These are phyloP conservation scores for Anagrus nilaparvatae DNA, from an alignment of 1,140 invertebrate species.

Conservation along the genomic window DNA sequence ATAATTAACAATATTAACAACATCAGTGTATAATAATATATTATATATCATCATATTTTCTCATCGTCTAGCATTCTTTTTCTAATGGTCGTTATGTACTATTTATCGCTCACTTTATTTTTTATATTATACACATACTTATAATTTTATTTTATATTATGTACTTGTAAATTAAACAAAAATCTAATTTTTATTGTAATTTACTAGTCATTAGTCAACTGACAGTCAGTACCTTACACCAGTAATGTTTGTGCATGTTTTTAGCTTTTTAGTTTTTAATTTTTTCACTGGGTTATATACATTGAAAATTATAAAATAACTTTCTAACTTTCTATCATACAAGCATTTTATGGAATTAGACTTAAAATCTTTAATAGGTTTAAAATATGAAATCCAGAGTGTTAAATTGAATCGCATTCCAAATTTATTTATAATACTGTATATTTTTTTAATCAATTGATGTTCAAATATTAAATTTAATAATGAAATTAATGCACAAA, in stretches of 20 bases:
- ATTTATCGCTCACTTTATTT: slow-evolving; percentile 8
- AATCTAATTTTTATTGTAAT: slow-evolving; percentile 5
- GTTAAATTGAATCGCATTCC: too few relatives aligned
- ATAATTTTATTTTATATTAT: slow-evolving; percentile 13
- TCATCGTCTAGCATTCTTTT: slow-evolving; percentile 20
- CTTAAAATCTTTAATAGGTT: too few relatives aligned
- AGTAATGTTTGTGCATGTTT: slow-evolving; percentile 5
- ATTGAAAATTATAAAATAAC: too few relatives aligned
- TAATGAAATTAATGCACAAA: too few relatives aligned
- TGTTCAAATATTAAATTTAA: too few relatives aligned
- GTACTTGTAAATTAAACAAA: slow-evolving; percentile 14
- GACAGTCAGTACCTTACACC: slow-evolving; percentile 5
- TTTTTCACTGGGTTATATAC: too few relatives aligned
- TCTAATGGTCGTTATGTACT: slow-evolving; percentile 16
- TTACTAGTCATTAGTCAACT: slow-evolving; percentile 4
- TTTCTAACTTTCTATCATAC: too few relatives aligned
- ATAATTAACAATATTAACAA: slow-evolving; percentile 36
- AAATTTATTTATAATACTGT: too few relatives aligned
- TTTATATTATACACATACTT: slow-evolving; percentile 8
- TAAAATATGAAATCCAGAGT: too few relatives aligned
- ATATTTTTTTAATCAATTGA: too few relatives aligned
- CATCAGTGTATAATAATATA: slow-evolving; percentile 26
- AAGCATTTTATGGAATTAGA: too few relatives aligned
- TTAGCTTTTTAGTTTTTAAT: neutral
- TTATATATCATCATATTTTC: slow-evolving; percentile 30